These are phyloP conservation scores for Mamestra configurata DNA, from an alignment of 1,140 invertebrate genomes.

Conservation along the genomic window DNA sequence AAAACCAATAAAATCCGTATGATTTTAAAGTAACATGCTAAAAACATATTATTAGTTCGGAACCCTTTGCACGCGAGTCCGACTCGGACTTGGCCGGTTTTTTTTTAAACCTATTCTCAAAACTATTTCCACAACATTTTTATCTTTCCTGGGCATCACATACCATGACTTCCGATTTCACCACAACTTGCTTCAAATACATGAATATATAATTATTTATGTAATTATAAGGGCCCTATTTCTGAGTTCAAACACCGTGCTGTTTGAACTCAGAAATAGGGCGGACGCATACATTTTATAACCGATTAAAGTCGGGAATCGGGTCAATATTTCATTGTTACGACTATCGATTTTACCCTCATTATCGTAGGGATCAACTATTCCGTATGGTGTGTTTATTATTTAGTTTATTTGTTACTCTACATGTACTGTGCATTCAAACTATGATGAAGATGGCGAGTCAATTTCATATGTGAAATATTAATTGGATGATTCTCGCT, in stretches of 20 bases:
- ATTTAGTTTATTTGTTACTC: constrained; percentile 18
- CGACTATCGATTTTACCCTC: constrained; percentile 53
- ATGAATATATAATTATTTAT: constrained; percentile 36
- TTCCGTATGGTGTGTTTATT: constrained; percentile 8
- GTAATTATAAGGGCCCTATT: constrained; percentile 39
- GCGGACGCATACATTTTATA: constrained; percentile 55
- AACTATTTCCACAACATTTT: too few relatives aligned
- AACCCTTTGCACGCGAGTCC: too few relatives aligned
- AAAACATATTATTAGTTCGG: too few relatives aligned
- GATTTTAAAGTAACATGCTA: too few relatives aligned
- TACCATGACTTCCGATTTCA: too few relatives aligned
- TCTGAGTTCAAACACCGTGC: neutral
- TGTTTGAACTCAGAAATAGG: constrained; percentile 47
- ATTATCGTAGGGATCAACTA: constrained; percentile 45
- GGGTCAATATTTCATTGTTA: constrained; percentile 55
- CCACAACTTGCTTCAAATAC: neutral
- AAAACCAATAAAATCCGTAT: too few relatives aligned
- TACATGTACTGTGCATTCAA: too few relatives aligned
- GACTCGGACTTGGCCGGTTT: too few relatives aligned
- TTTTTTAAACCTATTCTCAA: too few relatives aligned
- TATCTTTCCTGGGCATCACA: too few relatives aligned
- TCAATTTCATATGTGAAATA: too few relatives aligned
- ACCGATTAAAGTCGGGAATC: constrained; percentile 53
- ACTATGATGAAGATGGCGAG: too few relatives aligned
- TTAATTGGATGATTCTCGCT: neutral